Evolutionary conservation across 1,140 invertebrate species (phyloP).

Genomic region (Megalonaias nervosa): DNA sequence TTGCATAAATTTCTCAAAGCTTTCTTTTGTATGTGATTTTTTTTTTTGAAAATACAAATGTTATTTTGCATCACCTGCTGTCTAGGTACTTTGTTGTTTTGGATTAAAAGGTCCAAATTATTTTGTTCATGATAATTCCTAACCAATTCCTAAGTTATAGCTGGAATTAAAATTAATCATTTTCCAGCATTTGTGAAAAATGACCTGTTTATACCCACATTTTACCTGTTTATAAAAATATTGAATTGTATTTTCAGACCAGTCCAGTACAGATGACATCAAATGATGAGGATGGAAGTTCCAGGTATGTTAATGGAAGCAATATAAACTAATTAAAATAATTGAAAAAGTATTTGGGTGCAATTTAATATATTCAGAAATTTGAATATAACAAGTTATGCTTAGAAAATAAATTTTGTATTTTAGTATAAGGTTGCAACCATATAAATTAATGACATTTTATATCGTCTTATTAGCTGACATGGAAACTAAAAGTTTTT

Average conservation of each 20-base stretch:
- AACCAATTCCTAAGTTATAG: background rate
- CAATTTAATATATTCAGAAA: too few species aligned
- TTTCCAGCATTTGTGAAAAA: background rate
- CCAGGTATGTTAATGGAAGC: constrained; percentile 34
- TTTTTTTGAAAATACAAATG: too few species aligned
- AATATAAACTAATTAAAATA: too few species aligned
- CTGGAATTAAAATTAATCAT: background rate
- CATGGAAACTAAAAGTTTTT: too few species aligned
- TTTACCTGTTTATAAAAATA: background rate
- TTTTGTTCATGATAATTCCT: background rate
- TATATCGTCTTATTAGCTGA: too few species aligned
- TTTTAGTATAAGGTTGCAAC: too few species aligned
- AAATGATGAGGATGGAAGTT: constrained; percentile 44
- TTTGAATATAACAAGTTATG: too few species aligned
- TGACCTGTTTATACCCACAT: background rate
- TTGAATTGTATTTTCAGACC: constrained; percentile 13
- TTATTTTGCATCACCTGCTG: background rate
- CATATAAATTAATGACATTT: too few species aligned
- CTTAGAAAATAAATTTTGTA: too few species aligned
- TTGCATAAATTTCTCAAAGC: constrained; percentile 11
- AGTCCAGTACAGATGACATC: constrained; percentile 39
- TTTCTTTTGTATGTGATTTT: background rate
- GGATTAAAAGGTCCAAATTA: background rate
- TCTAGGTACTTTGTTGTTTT: background rate
- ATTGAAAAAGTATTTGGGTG: too few species aligned